Percentiles rank a stretch among this genome's conserved stretches.
phyloP scores from a whole-genome alignment of 2,888 invertebrate genomes.

The Apodemia hepburni region DNA sequence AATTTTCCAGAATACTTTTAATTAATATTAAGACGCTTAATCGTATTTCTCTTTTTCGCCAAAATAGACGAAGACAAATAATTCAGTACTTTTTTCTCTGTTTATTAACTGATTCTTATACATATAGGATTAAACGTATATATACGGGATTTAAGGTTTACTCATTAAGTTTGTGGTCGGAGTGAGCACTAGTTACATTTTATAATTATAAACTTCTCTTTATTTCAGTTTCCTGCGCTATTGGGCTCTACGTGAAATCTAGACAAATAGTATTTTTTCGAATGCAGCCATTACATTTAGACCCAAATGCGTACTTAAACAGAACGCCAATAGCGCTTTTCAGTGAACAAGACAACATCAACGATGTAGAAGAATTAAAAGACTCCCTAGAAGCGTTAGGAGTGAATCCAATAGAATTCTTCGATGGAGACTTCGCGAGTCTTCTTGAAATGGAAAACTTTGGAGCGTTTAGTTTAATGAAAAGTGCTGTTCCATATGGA shows the following conservation, averaged over 20 bases:
- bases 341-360: constrained; percentile 68
- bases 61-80: no score
- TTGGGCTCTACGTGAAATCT: constrained; percentile 83
- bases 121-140: no score
- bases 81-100: no score
- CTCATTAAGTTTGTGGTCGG: no score
- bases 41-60: no score
- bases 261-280: constrained; percentile 82
- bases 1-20: no score
- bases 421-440: constrained; percentile 84
- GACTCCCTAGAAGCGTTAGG: constrained; percentile 61
- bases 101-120: no score
- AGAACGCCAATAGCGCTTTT: constrained; percentile 82
- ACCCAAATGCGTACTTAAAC: constrained; percentile 81
- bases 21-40: no score
- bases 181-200: no score
- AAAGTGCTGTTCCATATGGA: constrained; percentile 73
- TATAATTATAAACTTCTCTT: no score
- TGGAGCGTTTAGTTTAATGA: constrained; percentile 82
- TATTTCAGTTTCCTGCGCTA: constrained; percentile 60
- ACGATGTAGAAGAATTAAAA: constrained; percentile 55
- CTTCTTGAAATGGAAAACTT: constrained; percentile 83
- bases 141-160: no score
- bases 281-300: constrained; percentile 82
- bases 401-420: constrained; percentile 68